Evolutionary conservation across 2,888 invertebrate genomes (phyloP).

Genomic region (Netelia inedita): DNA sequence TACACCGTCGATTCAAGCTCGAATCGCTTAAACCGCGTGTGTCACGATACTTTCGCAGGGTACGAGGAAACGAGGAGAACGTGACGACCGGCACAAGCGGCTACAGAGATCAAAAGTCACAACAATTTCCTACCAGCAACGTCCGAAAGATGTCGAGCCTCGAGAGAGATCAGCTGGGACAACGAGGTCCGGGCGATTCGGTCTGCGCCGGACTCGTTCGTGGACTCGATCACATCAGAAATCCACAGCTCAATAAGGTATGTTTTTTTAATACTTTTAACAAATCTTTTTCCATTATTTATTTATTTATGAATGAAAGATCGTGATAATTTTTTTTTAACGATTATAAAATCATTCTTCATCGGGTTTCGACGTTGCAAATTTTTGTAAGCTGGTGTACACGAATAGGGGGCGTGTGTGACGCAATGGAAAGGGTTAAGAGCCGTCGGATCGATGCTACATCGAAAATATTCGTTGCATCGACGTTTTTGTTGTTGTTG

Average conservation of each 20-base stretch:
- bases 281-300: neutral
- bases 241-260: conserved; percentile 91
- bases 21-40: neutral
- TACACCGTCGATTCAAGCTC: conserved; percentile 36
- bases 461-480: neutral
- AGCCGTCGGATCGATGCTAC: neutral
- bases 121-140: conserved; percentile 13
- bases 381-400: no score
- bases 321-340: neutral
- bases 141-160: conserved; percentile 77
- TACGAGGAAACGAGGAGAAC: conserved; percentile 57
- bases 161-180: conserved; percentile 89
- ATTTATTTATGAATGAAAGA: neutral
- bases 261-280: conserved; percentile 59
- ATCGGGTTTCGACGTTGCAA: no score
- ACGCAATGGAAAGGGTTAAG: no score
- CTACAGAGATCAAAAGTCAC: conserved; percentile 11
- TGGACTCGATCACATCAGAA: conserved; percentile 89
- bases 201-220: conserved; percentile 86
- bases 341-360: no score
- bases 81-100: conserved; percentile 20
- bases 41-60: conserved; percentile 55
- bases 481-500: neutral
- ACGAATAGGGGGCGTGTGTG: no score
- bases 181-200: conserved; percentile 86